Evolutionary conservation across 2,888 invertebrate genomes (phyloP).

Genomic region (Nephrotoma flavescens): DNA sequence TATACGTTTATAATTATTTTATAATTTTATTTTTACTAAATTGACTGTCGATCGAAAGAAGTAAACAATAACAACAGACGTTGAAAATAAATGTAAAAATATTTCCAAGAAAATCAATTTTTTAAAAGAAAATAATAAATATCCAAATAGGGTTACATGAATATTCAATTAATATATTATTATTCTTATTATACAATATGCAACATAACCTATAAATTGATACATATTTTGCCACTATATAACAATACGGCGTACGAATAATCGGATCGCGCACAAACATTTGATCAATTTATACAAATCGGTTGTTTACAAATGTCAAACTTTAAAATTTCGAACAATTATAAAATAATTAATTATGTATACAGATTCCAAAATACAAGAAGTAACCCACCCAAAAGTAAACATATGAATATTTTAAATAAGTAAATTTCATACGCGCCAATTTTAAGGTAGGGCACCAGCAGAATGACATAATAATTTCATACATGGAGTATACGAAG

Average conservation of each 20-base stretch:
- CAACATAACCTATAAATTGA: not conserved
- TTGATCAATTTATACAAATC: not conserved
- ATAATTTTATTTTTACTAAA: not conserved
- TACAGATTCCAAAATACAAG: not conserved
- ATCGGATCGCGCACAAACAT: not conserved
- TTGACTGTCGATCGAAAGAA: not conserved
- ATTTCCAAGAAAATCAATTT: not conserved
- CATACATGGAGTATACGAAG: not conserved
- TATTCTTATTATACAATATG: not conserved
- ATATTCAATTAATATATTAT: not conserved
- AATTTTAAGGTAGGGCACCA: not conserved
- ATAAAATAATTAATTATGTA: not conserved
- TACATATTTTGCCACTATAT: not conserved
- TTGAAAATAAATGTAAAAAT: not conserved
- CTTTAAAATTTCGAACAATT: not conserved
- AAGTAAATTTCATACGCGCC: not conserved
- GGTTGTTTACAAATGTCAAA: not conserved
- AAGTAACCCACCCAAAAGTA: not conserved
- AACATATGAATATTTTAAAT: not conserved
- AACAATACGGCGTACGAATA: not conserved
- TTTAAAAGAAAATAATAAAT: not conserved
- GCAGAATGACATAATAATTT: not conserved
- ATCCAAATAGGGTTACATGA: not conserved
- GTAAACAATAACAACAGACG: not conserved
- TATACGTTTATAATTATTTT: not conserved